These are phyloP conservation scores for Taeniopygia guttata DNA, from an alignment of 2,797 vertebrate species.

Conservation along the genomic window DNA sequence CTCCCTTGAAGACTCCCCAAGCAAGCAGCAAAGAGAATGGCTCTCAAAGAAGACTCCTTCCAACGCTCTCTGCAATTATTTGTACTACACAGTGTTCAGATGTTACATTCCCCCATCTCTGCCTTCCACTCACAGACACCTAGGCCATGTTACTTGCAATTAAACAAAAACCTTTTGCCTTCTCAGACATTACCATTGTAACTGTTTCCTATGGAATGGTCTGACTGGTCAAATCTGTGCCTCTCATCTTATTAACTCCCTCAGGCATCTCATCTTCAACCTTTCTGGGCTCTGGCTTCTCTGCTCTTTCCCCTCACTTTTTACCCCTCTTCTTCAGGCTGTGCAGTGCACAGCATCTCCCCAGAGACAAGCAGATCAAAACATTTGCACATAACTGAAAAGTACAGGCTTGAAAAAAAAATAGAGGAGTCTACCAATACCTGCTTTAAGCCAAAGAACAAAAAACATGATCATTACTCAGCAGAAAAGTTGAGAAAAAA, in stretches of 20 bases:
- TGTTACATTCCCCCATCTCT: neutral
- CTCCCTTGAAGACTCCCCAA: neutral
- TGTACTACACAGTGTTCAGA: neutral
- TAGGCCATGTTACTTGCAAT: neutral
- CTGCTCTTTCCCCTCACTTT: neutral
- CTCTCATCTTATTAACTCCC: neutral
- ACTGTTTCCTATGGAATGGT: neutral
- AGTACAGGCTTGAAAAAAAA: neutral
- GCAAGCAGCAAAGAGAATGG: neutral
- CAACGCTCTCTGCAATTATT: neutral
- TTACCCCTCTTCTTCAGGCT: neutral
- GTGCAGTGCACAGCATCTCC: neutral
- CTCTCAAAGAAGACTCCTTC: neutral
- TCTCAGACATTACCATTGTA: neutral
- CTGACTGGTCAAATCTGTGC: neutral
- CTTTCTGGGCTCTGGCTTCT: neutral
- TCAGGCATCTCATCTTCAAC: neutral
- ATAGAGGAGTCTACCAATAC: neutral
- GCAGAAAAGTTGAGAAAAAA: neutral
- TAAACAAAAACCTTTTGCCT: neutral
- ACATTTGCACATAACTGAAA: neutral
- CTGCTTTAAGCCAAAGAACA: neutral
- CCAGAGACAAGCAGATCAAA: neutral
- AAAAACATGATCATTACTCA: neutral
- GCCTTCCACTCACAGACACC: neutral